These are phyloP conservation scores for Pygmarrhopalites habei DNA, from an alignment of 1,140 invertebrate species.

Conservation along the genomic window DNA sequence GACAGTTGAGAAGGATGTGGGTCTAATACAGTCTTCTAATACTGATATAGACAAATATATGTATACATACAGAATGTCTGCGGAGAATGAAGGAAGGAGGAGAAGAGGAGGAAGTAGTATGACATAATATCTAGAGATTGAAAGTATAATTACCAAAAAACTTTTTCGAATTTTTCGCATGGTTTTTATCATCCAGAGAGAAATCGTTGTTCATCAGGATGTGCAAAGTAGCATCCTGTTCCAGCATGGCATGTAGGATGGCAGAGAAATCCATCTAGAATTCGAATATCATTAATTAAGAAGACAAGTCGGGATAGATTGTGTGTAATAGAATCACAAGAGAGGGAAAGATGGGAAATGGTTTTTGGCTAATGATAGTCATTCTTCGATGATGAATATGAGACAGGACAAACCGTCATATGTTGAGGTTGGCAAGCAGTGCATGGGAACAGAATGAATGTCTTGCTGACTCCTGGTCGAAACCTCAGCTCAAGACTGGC, in stretches of 20 bases:
- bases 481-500: conserved; percentile 64
- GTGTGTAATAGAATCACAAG: conserved; percentile 8
- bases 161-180: conserved; percentile 63
- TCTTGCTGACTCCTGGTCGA: conserved; percentile 75
- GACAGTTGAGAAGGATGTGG: too few species aligned
- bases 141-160: conserved; percentile 56
- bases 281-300: conserved; percentile 24
- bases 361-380: not conserved
- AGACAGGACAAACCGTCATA: conserved; percentile 52
- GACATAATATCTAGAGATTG: too few species aligned
- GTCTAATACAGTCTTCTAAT: too few species aligned
- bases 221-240: conserved; percentile 72
- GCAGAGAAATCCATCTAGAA: conserved; percentile 67
- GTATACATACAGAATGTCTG: too few species aligned
- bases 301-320: not conserved
- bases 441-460: conserved; percentile 73
- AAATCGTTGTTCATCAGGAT: conserved; percentile 75
- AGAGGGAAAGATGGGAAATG: too few species aligned
- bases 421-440: conserved; percentile 59
- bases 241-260: conserved; percentile 65
- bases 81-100: too few species aligned
- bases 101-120: too few species aligned
- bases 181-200: conserved; percentile 57
- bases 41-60: too few species aligned
- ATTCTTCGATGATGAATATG: not conserved